These are phyloP conservation scores for Catamblyrhynchus diadema DNA, from an alignment of 2,797 vertebrate genomes.

Conservation along the genomic window DNA sequence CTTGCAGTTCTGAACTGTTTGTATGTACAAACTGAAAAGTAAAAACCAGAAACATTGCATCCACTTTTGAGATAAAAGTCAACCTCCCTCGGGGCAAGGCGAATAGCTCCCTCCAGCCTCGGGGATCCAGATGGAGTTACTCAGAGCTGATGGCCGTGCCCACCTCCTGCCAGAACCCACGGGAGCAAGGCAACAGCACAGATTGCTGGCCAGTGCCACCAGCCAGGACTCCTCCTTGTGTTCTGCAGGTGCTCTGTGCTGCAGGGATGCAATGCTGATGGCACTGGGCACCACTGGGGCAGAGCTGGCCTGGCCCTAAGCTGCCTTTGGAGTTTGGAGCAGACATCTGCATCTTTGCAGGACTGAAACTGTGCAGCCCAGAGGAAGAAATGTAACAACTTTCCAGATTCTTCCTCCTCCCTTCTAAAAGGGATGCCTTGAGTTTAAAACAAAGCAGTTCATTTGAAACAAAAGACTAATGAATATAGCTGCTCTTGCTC, in stretches of 20 bases:
- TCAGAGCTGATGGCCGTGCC: neutral
- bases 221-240: accelerated
- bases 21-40: neutral
- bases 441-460: neutral
- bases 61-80: neutral
- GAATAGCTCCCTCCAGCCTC: neutral
- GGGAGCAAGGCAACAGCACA: neutral
- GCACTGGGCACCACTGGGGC: neutral
- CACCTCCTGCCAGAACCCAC: accelerated
- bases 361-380: neutral
- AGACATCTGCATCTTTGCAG: neutral
- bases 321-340: neutral
- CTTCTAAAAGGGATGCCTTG: neutral
- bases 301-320: neutral
- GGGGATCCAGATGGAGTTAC: accelerated
- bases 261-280: accelerated
- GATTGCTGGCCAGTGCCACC: neutral
- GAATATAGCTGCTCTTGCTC: neutral
- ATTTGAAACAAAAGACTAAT: slow-evolving; percentile 20
- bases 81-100: accelerated
- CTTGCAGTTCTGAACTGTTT: neutral
- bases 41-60: neutral
- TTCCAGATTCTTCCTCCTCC: neutral
- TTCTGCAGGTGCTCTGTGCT: neutral
- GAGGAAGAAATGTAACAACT: neutral